Base-by-base conservation (phyloP, 1,140 invertebrate genomes). In the Scaptodrosophila lebanonensis region DNA sequence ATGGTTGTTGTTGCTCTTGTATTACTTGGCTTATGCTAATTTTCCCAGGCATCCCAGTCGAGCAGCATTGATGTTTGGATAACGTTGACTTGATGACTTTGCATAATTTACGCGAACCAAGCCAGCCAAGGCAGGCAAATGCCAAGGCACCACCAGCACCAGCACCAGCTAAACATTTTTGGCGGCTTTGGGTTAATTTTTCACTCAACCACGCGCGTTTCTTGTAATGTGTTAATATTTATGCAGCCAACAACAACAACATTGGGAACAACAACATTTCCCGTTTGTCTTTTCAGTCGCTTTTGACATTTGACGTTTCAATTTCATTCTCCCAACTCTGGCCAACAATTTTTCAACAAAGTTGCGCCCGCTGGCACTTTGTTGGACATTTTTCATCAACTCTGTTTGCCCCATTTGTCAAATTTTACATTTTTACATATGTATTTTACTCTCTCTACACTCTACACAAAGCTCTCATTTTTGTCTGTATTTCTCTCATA, bases 51-150 rank as follows among this genome's bases (percentile, higher is more conserved):
- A 65, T 39, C 20, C 38, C 56, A 25, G 22, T 3, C n/a, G n/a
- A n/a, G n/a, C n/a, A n/a, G 35, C 62, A 77, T 72, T 77, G 72
- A 77, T 77, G 72, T 77, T 77, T 77, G 73, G 72, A 79, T 77
- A 77, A 73, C 73, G 75, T 65, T 79, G 73, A 71, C 72, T 77
- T 77, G 72, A 77, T 77, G 72, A 77, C 73, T 77, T 79, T 77
- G 72, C 72, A 77, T 77, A 77, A 77, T 77, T 76, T 76, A 73
- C 53, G 70, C 64, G n/a, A n/a, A n/a, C 71, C 50, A 42, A 73
- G 35, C 9, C 35, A 39, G 49, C 52, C 33, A 18, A 13, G 15
- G 29, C n/a, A 16, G 22, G 4, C 32, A 12, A 13, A 33, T n/a
- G 13, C 29, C 27, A 32, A 32, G 17, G 45, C 29, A 43, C 16